Evolutionary conservation across 1,140 invertebrate species (phyloP).

Genomic region (Drosophila nigrodunni): DNA sequence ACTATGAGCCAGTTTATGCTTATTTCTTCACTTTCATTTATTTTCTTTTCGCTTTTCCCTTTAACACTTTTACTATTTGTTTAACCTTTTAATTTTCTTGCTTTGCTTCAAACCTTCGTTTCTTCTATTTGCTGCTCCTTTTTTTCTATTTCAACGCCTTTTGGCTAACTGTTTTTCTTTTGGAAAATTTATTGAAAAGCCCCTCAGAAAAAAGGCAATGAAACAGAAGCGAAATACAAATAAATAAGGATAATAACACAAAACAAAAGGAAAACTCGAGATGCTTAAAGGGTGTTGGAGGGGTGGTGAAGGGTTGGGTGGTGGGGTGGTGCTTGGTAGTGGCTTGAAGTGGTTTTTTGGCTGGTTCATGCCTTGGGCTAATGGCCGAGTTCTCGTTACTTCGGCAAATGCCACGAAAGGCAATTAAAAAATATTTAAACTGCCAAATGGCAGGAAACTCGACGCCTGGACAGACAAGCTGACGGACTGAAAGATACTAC

Average conservation of each 20-base stretch:
- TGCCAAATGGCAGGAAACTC: slow-evolving; percentile 51
- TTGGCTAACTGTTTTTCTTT: slow-evolving; percentile 36
- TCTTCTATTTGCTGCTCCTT: slow-evolving; percentile 4
- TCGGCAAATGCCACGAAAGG: slow-evolving; percentile 40
- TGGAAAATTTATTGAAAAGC: slow-evolving; percentile 51
- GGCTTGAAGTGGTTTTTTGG: background rate
- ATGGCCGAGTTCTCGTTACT: slow-evolving; percentile 22
- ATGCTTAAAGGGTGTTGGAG: slow-evolving; percentile 29
- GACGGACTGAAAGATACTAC: slow-evolving; percentile 28
- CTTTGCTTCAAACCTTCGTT: background rate
- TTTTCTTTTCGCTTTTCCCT: too few species aligned
- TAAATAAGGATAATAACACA: slow-evolving; percentile 64
- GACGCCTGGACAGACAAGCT: slow-evolving; percentile 29
- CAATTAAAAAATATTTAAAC: slow-evolving; percentile 83
- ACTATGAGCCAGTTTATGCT: too few species aligned
- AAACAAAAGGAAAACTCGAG: slow-evolving; percentile 13
- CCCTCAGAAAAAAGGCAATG: slow-evolving; percentile 39
- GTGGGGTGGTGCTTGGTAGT: background rate
- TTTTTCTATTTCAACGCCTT: slow-evolving; percentile 41
- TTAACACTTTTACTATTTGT: background rate
- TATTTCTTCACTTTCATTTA: background rate
- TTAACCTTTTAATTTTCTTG: background rate
- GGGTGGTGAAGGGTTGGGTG: slow-evolving; percentile 11
- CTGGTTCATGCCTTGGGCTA: slow-evolving; percentile 22
- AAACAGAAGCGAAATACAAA: slow-evolving; percentile 68